These are phyloP conservation scores for Arnoldichthys spilopterus DNA, from an alignment of 2,797 vertebrate genomes.

Conservation along the genomic window DNA sequence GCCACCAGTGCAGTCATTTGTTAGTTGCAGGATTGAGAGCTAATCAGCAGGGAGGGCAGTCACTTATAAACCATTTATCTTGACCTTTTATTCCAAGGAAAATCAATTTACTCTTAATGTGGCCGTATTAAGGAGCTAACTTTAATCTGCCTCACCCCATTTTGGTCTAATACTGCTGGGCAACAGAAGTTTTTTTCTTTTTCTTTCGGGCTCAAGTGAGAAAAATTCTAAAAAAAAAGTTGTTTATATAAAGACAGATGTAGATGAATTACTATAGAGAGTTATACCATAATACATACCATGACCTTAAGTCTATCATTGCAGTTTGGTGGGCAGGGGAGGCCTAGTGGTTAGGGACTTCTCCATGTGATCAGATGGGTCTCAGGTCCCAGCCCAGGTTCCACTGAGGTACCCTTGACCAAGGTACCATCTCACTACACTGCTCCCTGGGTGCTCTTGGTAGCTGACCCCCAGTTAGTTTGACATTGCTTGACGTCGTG, in stretches of 20 bases:
- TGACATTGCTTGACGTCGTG: too few relatives aligned
- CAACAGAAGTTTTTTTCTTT: constrained; percentile 24
- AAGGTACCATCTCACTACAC: too few relatives aligned
- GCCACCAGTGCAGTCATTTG: constrained; percentile 67
- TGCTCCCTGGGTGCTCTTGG: too few relatives aligned
- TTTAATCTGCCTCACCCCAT: constrained; percentile 69
- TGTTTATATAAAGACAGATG: constrained; percentile 5
- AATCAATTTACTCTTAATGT: constrained; percentile 80
- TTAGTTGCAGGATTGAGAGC: constrained; percentile 70
- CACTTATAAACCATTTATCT: constrained; percentile 76
- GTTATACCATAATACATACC: too few relatives aligned
- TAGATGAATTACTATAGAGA: too few relatives aligned
- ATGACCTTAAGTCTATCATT: too few relatives aligned
- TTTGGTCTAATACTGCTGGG: constrained; percentile 57
- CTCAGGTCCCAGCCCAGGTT: too few relatives aligned
- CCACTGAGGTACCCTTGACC: too few relatives aligned
- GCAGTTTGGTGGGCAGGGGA: too few relatives aligned
- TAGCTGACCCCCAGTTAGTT: too few relatives aligned
- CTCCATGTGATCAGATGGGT: too few relatives aligned
- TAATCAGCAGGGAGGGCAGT: constrained; percentile 70
- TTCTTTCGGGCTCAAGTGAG: neutral
- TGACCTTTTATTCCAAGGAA: constrained; percentile 81
- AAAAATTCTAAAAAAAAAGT: neutral
- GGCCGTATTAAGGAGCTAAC: constrained; percentile 70
- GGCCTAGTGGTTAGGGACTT: too few relatives aligned